Evolutionary conservation across 2,797 vertebrate species (phyloP), one percentile per base, ranked within the genome.

Genomic region (Erpetoichthys calabaricus): DNA sequence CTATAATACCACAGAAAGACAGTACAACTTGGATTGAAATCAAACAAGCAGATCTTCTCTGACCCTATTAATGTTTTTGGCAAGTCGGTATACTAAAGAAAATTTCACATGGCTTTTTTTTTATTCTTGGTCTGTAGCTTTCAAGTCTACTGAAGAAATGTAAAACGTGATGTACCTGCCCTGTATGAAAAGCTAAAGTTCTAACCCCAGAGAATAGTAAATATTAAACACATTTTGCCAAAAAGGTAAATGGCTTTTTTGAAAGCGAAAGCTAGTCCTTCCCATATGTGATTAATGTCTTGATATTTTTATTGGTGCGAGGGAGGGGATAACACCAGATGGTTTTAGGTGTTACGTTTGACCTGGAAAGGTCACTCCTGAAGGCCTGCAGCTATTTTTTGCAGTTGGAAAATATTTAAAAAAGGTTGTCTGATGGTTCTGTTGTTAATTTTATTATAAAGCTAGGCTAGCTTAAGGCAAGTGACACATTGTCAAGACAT

Each of bases 311-410:
- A 68, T 55, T 63, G 61, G 64, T 65, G 61, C 63, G 47, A 25
- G 53, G n/a, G 63, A 65, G 72, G 66, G 69, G 63, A 67, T 45
- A 61, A 60, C 55, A 57, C 70, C 79, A 80, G 68, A 75, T 79
- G 73, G 69, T 44, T 69, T 45, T 4, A 64, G 63, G 66, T 73
- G 66, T 67, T 70, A 58, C 65, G 61, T 66, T 63, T 74, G 65
- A 73, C 63, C 68, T 61, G 62, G 52, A 50, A 64, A 65, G 60
- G 45, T 25, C 25, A 25, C 25, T 25, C 25, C 25, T 25, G 2
- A 25, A 25, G 25, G 25, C 25, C 25, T 25, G 25, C 25, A 25
- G 25, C 25, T 61, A 44, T 60, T 25, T 25, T 25, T 25, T 25
- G 25, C 25, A 25, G 25, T 25, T 25, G 25, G 25, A 25, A 25